These are phyloP conservation scores for Odontocerum albicorne DNA, from an alignment of 2,888 invertebrate species.

Conservation along the genomic window DNA sequence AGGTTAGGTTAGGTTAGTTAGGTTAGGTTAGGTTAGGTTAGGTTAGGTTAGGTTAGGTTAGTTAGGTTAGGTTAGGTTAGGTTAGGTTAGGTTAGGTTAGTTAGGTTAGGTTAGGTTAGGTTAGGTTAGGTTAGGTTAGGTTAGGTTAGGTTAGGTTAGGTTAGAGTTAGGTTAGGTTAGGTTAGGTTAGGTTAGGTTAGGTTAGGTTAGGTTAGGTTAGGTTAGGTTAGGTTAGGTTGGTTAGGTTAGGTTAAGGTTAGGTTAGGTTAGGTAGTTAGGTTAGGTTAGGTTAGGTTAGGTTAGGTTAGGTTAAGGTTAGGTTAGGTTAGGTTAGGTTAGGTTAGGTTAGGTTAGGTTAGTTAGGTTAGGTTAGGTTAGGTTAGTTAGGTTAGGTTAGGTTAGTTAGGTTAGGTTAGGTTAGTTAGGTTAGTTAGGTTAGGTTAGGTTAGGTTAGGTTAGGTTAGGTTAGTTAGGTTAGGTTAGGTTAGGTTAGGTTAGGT, in stretches of 20 bases:
- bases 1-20: no score
- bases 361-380: conserved; percentile 24
- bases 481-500: conserved; percentile 38
- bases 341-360: conserved; percentile 6
- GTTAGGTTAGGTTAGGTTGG: no score
- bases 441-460: conserved; percentile 5
- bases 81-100: neutral
- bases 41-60: conserved; percentile 33
- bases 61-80: conserved; percentile 32
- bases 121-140: conserved; percentile 1
- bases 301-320: no score
- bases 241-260: conserved; percentile 34
- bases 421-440: conserved; percentile 17
- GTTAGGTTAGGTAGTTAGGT: conserved; percentile 34
- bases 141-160: conserved; percentile 6
- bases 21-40: conserved; percentile 33
- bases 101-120: conserved; percentile 6
- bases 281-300: neutral
- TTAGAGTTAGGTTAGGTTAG: no score
- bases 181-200: conserved; percentile 1
- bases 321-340: neutral
- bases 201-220: neutral
- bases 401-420: conserved; percentile 15
- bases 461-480: conserved; percentile 34
- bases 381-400: conserved; percentile 29